Evolutionary conservation across 2,113 vertebrate species (phyloP).

Genomic region (Hoplias malabaricus): DNA sequence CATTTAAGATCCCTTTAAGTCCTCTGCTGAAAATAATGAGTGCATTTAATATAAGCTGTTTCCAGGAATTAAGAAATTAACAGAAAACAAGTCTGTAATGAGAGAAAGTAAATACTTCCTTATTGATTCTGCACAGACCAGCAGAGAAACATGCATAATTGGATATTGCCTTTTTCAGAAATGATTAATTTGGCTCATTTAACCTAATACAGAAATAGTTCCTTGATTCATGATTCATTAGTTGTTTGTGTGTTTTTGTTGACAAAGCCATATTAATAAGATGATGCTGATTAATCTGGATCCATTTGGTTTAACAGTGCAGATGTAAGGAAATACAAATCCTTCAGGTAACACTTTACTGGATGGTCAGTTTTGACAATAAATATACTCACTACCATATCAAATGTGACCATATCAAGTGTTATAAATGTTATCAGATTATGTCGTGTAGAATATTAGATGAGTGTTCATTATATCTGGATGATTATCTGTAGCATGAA

Average conservation of each 20-base stretch:
- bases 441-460: too few relatives aligned
- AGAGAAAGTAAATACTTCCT: not conserved
- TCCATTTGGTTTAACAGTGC: not conserved
- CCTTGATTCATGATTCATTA: not conserved
- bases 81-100: slow-evolving; percentile 9
- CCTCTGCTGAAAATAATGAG: not conserved
- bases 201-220: not conserved
- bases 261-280: not conserved
- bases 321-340: too few relatives aligned
- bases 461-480: too few relatives aligned
- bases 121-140: not conserved
- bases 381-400: too few relatives aligned
- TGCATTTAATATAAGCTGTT: not conserved
- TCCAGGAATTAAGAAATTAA: not conserved
- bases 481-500: too few relatives aligned
- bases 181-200: not conserved
- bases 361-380: too few relatives aligned
- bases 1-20: not conserved
- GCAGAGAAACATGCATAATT: not conserved
- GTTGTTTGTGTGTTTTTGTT: not conserved
- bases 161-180: not conserved
- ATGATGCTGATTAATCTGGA: not conserved
- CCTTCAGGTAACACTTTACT: too few relatives aligned
- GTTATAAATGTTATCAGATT: too few relatives aligned
- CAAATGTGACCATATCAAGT: too few relatives aligned